phyloP scores from a whole-genome alignment of 2,888 invertebrate species.

The Hirtodrosophila cameraria region DNA sequence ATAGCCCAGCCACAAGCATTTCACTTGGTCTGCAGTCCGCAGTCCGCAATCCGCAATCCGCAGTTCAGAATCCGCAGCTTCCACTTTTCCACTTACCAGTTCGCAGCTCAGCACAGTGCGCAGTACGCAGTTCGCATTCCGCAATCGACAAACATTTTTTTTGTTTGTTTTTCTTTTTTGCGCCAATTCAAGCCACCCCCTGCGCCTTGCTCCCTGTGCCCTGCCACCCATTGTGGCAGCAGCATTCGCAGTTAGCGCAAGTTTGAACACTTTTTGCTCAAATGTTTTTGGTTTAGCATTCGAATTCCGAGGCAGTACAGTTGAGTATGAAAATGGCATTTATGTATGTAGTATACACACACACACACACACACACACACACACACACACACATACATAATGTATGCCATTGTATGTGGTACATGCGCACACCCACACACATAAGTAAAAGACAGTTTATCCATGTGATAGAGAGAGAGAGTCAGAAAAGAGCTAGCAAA shows the following conservation, averaged over 20 bases:
- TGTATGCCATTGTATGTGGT: conserved; percentile 49
- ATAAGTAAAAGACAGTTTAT: too few species aligned
- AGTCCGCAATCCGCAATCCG: conserved; percentile 33
- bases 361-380: conserved; percentile 22
- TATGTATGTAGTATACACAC: conserved; percentile 58
- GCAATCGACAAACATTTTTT: conserved; percentile 36
- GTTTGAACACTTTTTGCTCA: conserved; percentile 71
- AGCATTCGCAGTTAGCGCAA: conserved; percentile 41
- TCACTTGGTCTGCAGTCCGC: conserved; percentile 46
- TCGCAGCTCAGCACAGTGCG: too few species aligned
- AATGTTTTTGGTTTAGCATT: conserved; percentile 73
- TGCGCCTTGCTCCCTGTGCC: conserved; percentile 1
- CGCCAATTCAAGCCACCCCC: background rate
- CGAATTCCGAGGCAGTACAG: conserved; percentile 75
- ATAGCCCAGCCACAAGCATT: conserved; percentile 29
- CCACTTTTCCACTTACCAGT: too few species aligned
- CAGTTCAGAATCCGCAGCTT: too few species aligned
- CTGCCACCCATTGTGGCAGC: background rate
- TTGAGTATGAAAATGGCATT: conserved; percentile 78
- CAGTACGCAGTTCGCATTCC: conserved; percentile 24
- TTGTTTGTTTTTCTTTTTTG: conserved; percentile 4
- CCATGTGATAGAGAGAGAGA: too few species aligned
- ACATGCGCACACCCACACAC: conserved; percentile 59
- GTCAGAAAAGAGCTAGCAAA: conserved; percentile 3
- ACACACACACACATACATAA: conserved; percentile 4